Evolutionary conservation across 2,113 vertebrate species (phyloP), one percentile per base, ranked within the genome.

Genomic region (Micronycteris hirsuta): DNA sequence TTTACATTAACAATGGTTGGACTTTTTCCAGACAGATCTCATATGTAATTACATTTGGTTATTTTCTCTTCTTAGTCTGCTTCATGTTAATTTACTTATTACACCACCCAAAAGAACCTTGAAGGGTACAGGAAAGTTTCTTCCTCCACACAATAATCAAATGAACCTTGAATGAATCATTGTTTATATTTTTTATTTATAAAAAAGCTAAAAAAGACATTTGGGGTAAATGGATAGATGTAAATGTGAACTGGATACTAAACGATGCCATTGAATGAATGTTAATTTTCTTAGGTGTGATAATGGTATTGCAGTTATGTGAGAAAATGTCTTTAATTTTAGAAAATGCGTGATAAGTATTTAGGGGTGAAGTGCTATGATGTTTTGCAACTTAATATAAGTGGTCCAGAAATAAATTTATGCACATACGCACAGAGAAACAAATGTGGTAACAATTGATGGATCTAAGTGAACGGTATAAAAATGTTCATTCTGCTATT

Each of bases 261-360:
- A 43, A 71, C 54, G 13, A 84, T 52, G 45, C 84, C 80, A 86
- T 12, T 38, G 81, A 89, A 65, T 41, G 45, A 43, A 78, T 41
- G 33, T 33, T 93, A 54, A 80, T 90, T 96, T 86, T 86, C 91
- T 56, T 74, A 86, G 36, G 14, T 74, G 36, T 70, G 73, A 85
- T 28, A 56, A 77, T 84, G 49, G 90, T 58, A 85, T 33, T 84
- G 7, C 9, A 93, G 45, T 52, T 76, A 49, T 70, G 10, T 45
- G 22, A 83, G 45, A 65, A 74, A 82, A 74, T 83, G 22, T 24
- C 77, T 82, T 52, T 43, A 49, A 74, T 74, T 89, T 83, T 76
- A 80, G 54, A 26, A 89, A 94, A 89, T 20, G 19, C 24, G 49
- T 31, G 43, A 74, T 82, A 81, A 89, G 15, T 78, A 61, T 71